Evolutionary conservation across 2,113 vertebrate genomes (phyloP).

Genomic region (Propithecus coquereli): DNA sequence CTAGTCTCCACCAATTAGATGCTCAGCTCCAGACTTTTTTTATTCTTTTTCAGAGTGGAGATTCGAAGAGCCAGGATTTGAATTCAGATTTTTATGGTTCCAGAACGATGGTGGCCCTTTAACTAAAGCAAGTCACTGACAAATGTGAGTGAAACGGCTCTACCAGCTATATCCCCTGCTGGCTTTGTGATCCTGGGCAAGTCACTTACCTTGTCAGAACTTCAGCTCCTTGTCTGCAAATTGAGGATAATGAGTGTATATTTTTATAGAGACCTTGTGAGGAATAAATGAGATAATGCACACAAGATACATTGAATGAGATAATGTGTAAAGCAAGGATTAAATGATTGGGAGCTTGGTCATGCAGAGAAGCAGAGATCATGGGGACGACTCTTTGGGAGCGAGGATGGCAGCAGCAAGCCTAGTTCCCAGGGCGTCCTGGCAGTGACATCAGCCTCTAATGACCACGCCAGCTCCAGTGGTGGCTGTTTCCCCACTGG

Average conservation of each 20-base stretch:
- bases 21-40: too few species aligned
- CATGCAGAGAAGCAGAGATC: neutral
- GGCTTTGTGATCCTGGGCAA: neutral
- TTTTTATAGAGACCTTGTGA: neutral
- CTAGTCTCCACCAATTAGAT: neutral
- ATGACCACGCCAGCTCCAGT: neutral
- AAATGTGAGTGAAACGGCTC: neutral
- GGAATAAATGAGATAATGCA: neutral
- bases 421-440: neutral
- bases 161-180: neutral
- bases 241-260: neutral
- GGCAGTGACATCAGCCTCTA: neutral
- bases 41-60: neutral
- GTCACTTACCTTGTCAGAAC: neutral
- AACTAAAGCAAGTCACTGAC: neutral
- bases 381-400: neutral
- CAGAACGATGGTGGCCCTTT: neutral
- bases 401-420: too few species aligned
- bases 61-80: slow-evolving; percentile 17
- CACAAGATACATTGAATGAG: neutral
- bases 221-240: neutral
- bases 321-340: neutral
- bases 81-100: neutral
- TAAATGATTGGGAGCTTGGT: neutral
- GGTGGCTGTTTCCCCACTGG: neutral